These are phyloP conservation scores for Antheraea pernyi DNA, from an alignment of 1,140 invertebrate species.

Conservation along the genomic window DNA sequence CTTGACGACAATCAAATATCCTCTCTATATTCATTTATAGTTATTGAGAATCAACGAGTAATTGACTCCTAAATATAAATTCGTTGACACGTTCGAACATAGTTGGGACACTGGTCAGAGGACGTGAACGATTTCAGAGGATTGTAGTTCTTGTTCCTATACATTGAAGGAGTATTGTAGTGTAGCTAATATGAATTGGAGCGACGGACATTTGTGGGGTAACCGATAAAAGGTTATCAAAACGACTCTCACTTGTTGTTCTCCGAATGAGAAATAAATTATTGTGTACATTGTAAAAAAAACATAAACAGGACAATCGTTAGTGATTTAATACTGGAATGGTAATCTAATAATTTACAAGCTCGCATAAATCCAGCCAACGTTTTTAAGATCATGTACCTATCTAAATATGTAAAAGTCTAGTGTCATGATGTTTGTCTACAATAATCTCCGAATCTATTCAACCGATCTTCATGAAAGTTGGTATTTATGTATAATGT, in stretches of 20 bases:
- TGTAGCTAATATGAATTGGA: background rate
- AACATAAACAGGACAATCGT: background rate
- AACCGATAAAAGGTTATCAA: constrained; percentile 33
- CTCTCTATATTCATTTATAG: background rate
- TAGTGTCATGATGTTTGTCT: no score
- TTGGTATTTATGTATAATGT: no score
- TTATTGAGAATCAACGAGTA: background rate
- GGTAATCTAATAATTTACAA: background rate
- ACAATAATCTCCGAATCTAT: no score
- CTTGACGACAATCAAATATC: no score
- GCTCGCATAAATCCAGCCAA: no score
- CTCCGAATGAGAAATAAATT: background rate
- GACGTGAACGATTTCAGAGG: background rate
- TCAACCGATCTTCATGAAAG: no score
- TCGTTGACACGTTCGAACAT: background rate
- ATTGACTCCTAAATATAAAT: background rate
- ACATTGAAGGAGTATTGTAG: background rate
- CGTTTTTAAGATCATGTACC: no score
- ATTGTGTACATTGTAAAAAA: background rate
- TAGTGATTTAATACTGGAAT: background rate
- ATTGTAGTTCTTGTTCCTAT: background rate
- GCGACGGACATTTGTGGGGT: constrained; percentile 4
- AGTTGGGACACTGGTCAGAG: background rate
- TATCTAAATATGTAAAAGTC: no score
- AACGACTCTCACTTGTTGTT: constrained; percentile 10